Conservation (phyloP, 2,113 vertebrate genomes). For the Gobiocypris rarus region DNA sequence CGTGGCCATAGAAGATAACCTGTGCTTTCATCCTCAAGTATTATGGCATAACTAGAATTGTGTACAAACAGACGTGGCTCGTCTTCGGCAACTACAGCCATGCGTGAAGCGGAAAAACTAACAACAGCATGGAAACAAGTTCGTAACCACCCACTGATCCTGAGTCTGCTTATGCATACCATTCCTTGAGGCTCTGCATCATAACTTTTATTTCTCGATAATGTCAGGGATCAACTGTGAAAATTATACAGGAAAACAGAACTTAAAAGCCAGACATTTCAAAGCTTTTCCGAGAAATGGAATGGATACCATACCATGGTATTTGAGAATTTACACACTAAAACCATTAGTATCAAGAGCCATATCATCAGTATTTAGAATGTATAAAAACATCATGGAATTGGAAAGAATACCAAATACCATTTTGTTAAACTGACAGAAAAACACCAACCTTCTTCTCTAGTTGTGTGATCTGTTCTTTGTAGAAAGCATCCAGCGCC, state of each 20-base stretch:
- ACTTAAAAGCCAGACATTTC: slow-evolving; percentile 34
- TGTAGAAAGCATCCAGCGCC: slow-evolving; percentile 81
- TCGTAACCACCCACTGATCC: slow-evolving; percentile 14
- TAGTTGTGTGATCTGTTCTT: slow-evolving; percentile 85
- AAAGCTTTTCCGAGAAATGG: neutral
- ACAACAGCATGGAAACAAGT: neutral
- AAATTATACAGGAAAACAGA: slow-evolving; percentile 13
- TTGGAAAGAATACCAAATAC: neutral
- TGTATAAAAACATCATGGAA: neutral
- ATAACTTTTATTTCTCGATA: slow-evolving; percentile 47
- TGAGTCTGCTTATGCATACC: neutral
- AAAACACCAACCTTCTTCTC: slow-evolving; percentile 83
- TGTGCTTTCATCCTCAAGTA: slow-evolving; percentile 19
- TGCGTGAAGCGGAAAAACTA: neutral
- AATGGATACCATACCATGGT: neutral
- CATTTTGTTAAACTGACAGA: neutral
- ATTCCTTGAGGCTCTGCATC: slow-evolving; percentile 12
- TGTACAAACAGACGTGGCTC: neutral
- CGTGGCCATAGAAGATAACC: neutral
- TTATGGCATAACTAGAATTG: neutral
- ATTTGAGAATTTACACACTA: slow-evolving; percentile 4
- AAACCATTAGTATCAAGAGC: neutral
- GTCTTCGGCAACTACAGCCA: neutral
- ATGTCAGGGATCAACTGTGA: slow-evolving; percentile 50
- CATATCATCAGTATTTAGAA: neutral